phyloP scores from a whole-genome alignment of 2,113 vertebrate species.

The Lota lota region DNA sequence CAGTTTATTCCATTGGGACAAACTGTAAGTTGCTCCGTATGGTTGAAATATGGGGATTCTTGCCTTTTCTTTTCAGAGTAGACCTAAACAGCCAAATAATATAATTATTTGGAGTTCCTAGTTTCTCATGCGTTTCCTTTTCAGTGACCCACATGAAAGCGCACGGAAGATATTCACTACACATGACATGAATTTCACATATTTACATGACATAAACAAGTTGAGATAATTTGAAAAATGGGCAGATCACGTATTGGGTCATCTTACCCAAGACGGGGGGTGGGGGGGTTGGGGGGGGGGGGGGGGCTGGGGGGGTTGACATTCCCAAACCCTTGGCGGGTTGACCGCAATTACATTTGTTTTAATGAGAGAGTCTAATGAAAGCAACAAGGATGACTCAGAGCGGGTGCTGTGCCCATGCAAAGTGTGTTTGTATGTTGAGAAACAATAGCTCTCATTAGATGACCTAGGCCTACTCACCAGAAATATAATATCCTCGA shows the following conservation, averaged over 20 bases:
- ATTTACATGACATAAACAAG: conserved; percentile 16
- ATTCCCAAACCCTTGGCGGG: conserved; percentile 18
- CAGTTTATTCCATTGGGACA: conserved; percentile 20
- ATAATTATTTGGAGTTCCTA: too few species aligned
- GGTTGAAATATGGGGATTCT: conserved; percentile 7
- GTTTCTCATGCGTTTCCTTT: conserved; percentile 19
- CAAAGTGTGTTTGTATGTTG: too few species aligned
- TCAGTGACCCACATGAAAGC: conserved; percentile 20
- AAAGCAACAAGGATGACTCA: conserved; percentile 47
- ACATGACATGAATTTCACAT: not conserved
- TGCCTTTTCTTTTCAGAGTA: conserved; percentile 10
- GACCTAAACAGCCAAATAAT: not conserved
- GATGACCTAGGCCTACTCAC: conserved; percentile 56
- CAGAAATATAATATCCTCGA: conserved; percentile 38
- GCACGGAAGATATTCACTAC: conserved; percentile 8
- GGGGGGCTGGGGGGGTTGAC: not conserved
- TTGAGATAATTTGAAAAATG: not conserved
- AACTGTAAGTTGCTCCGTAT: conserved; percentile 3
- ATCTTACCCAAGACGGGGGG: conserved; percentile 12
- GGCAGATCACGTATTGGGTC: conserved; percentile 27
- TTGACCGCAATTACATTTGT: conserved; percentile 36
- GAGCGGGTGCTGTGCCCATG: too few species aligned
- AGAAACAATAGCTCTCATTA: not conserved
- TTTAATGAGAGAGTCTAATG: conserved; percentile 43
- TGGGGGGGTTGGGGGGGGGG: too few species aligned